Conservation (phyloP, 2,888 invertebrate genomes). For the Exephanes ischioxanthus region DNA sequence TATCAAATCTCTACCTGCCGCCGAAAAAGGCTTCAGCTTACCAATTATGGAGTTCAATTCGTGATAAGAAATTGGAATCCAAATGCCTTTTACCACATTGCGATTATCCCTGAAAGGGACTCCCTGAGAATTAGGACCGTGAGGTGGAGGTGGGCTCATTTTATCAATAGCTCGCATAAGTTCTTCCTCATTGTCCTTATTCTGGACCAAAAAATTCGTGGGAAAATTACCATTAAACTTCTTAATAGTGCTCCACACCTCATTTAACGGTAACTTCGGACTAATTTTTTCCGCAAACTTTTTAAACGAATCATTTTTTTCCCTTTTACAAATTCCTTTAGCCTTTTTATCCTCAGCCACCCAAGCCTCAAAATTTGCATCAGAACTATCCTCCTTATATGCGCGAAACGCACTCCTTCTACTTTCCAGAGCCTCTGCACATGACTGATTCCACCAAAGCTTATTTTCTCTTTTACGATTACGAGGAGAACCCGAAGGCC, state of each 20-base stretch:
- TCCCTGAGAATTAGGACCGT: neutral
- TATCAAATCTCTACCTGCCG: neutral
- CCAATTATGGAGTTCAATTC: neutral
- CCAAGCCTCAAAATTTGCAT: neutral
- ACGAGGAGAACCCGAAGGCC: too few relatives aligned
- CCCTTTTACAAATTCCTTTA: neutral
- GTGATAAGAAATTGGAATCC: neutral
- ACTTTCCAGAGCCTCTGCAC: neutral
- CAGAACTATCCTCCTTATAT: neutral
- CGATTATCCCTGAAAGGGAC: neutral
- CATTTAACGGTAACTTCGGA: neutral
- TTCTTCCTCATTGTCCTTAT: neutral
- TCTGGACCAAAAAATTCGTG: neutral
- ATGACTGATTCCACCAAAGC: neutral
- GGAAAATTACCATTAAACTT: neutral
- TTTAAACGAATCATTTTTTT: slow-evolving; percentile 6
- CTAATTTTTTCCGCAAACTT: slow-evolving; percentile 5
- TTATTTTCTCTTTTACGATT: neutral
- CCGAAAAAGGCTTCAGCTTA: neutral
- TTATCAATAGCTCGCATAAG: neutral
- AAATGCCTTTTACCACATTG: neutral
- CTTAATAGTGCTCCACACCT: slow-evolving; percentile 12
- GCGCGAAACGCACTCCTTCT: neutral
- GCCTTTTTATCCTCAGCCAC: neutral
- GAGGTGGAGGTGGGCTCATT: neutral